A percentile compares a stretch with the other conserved stretches of the same genome.
These are phyloP conservation scores for Aurelia coerulea DNA, from an alignment of 30 jellyfish, hydroid and myxozoan genomes.

Conservation along the genomic window DNA sequence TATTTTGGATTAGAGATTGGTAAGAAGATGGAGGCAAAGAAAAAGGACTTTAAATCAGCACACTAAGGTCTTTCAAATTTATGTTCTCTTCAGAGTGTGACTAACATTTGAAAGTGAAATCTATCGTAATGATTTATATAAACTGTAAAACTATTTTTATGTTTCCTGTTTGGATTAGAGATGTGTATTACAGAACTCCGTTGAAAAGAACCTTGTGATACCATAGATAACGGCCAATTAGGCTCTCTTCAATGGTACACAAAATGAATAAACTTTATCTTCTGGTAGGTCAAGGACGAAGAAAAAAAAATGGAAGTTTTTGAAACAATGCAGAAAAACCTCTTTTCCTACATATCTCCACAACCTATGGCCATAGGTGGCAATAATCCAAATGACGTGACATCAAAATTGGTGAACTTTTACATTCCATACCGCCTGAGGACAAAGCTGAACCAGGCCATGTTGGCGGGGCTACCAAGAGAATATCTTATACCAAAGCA, in stretches of 20 bases:
- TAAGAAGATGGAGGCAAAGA: too few species aligned
- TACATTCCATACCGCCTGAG: constrained; percentile 72
- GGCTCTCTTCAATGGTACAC: not conserved
- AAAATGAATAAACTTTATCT: not conserved
- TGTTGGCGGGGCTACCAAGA: constrained; percentile 80
- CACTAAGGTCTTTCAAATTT: too few species aligned
- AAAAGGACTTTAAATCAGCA: too few species aligned
- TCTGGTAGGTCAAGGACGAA: constrained; percentile 72
- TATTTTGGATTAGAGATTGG: too few species aligned
- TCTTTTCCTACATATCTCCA: constrained; percentile 21
- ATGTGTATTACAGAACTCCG: too few species aligned
- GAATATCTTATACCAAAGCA: constrained; percentile 68
- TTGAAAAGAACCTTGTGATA: too few species aligned
- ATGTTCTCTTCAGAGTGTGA: too few species aligned
- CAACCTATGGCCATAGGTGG: constrained; percentile 9
- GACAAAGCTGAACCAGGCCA: constrained; percentile 57
- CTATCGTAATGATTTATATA: too few species aligned
- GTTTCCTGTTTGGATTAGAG: too few species aligned
- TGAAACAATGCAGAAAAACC: constrained; percentile 27
- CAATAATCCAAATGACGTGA: constrained; percentile 2
- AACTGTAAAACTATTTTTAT: too few species aligned
- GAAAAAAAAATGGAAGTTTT: constrained; percentile 45
- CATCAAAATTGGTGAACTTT: constrained; percentile 56
- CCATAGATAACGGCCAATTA: too few species aligned
- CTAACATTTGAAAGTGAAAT: too few species aligned